Conservation (phyloP, 2,113 vertebrate species). For the Mirza zaza region DNA sequence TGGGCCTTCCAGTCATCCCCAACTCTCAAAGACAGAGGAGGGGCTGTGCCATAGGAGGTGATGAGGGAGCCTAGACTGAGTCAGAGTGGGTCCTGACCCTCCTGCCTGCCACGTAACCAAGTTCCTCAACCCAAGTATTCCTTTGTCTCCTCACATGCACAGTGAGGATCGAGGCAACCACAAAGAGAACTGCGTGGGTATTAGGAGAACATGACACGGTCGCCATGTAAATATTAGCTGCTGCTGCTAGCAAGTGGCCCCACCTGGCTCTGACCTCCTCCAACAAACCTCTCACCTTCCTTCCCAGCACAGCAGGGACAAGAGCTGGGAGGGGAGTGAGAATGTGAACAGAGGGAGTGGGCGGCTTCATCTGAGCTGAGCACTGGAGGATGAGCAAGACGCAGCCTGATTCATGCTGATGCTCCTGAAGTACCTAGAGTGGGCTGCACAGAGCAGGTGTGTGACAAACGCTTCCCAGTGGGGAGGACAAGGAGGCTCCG, state of each 20-base stretch:
- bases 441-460: background rate
- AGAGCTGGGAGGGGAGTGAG: background rate
- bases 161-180: too few relatives aligned
- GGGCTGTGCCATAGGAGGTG: rapidly evolving
- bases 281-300: background rate
- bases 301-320: background rate
- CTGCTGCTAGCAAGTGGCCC: background rate
- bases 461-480: background rate
- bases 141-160: background rate
- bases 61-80: too few relatives aligned
- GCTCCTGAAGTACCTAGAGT: background rate
- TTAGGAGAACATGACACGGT: background rate
- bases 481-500: background rate
- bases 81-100: background rate
- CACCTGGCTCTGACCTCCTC: background rate
- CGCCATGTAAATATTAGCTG: background rate
- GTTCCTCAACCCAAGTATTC: background rate
- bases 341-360: background rate
- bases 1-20: too few relatives aligned
- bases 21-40: background rate
- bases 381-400: background rate
- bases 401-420: background rate
- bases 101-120: background rate
- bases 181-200: background rate
- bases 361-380: background rate